Evolutionary conservation across 2,888 invertebrate species (phyloP).

Genomic region (Patella depressa): DNA sequence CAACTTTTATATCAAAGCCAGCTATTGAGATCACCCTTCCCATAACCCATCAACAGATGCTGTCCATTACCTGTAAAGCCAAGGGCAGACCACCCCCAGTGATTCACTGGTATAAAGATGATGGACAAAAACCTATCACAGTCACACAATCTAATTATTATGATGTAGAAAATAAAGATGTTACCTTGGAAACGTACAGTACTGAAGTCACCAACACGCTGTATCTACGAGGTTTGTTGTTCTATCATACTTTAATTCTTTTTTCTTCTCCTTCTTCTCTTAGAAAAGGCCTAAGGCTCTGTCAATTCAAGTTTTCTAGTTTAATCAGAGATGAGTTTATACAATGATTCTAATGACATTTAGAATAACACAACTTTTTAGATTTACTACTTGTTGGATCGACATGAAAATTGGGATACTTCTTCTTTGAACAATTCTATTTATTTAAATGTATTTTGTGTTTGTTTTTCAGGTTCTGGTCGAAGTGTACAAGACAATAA

Average conservation of each 20-base stretch:
- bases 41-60: slow-evolving; percentile 42
- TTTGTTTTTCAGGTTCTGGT: slow-evolving; percentile 23
- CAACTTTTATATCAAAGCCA: slow-evolving; percentile 39
- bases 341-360: too few relatives aligned
- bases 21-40: slow-evolving; percentile 39
- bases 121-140: slow-evolving; percentile 37
- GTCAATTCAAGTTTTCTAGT: too few relatives aligned
- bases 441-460: background rate
- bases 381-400: too few relatives aligned
- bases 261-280: too few relatives aligned
- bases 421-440: too few relatives aligned
- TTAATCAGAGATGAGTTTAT: too few relatives aligned
- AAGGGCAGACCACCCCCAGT: slow-evolving; percentile 54
- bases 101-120: slow-evolving; percentile 59
- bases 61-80: slow-evolving; percentile 49
- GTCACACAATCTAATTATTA: slow-evolving; percentile 42
- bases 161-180: slow-evolving; percentile 36
- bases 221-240: slow-evolving; percentile 45
- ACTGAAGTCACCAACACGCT: slow-evolving; percentile 46
- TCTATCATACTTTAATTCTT: too few relatives aligned
- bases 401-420: too few relatives aligned
- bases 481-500: slow-evolving; percentile 23
- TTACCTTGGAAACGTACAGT: slow-evolving; percentile 39
- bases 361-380: too few relatives aligned
- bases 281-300: too few relatives aligned